These are phyloP conservation scores for Strigops habroptila DNA, from an alignment of 2,113 vertebrate genomes.

Conservation along the genomic window DNA sequence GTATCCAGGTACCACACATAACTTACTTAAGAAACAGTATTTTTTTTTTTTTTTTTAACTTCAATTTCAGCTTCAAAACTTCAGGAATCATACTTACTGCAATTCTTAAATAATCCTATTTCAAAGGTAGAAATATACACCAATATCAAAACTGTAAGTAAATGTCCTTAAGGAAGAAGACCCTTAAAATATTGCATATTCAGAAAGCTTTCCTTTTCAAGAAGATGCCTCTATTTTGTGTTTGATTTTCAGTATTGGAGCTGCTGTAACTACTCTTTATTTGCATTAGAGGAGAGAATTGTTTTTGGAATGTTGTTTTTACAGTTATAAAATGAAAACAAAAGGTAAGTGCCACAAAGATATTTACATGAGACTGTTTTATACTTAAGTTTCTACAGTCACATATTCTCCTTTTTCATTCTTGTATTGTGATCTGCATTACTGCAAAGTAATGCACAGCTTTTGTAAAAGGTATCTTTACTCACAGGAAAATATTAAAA, in stretches of 20 bases:
- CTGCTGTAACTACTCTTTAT: neutral
- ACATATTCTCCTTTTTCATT: neutral
- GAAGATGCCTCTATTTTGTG: neutral
- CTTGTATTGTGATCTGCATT: neutral
- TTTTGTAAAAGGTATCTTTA: constrained; percentile 2
- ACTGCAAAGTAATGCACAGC: neutral
- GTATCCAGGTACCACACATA: neutral
- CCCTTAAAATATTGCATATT: neutral
- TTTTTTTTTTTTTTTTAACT: neutral
- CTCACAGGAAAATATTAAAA: neutral
- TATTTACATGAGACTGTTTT: neutral
- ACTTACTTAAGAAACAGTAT: neutral
- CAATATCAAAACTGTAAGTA: neutral
- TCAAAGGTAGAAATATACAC: neutral
- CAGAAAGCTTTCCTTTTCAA: neutral
- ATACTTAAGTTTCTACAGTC: neutral
- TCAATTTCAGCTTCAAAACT: neutral
- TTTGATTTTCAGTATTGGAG: neutral
- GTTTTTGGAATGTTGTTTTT: neutral
- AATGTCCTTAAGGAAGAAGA: neutral
- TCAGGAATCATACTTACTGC: neutral
- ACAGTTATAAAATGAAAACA: neutral
- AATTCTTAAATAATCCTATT: neutral
- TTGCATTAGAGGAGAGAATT: neutral
- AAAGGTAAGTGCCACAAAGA: neutral